Evolutionary conservation across 2,888 invertebrate species (phyloP), one percentile per base, ranked within the genome.

Genomic region (Netelia melanura): DNA sequence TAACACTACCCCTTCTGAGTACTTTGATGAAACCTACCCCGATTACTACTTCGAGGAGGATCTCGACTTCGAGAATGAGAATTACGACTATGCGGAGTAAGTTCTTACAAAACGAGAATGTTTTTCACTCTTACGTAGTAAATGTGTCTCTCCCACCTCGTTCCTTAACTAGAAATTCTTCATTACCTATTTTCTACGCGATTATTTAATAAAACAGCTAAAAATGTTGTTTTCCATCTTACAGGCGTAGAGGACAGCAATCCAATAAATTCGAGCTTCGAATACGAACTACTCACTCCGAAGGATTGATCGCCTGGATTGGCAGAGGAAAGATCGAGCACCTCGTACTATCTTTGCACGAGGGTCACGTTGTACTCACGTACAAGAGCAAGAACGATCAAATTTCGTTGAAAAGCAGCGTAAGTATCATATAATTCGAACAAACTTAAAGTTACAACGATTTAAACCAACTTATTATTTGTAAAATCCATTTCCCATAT

Each of bases 241-340:
- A 75, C 87, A 94, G 93, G 84, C 91, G 93, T 64, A 90, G 91
- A 81, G 93, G 92, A 81, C 93, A 93, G 70, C 93, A 93, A 67
- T 93, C 93, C 76, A 94, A 94, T 86, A 94, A 93, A 87, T 93
- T 94, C 83, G 93, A 94, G 81, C 87, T 94, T 67, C 90, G 91
- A 82, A 83, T 94, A 85, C 91, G 93, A 72, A 93, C 93, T 11
- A 91, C 90, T 48, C 91, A 93, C 88, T 86, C 92, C 25, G 92
- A 92, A 56, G 94, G 94, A 30, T 89, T 94, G 75, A 92, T 94
- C 68, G 93, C 93, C 1, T 94, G 94, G 93, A 90, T 93, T 77
- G 94, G 94, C 82, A 89, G 92, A 86, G 93, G 93, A 25, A 93
- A 93, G 80, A 85, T 91, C 54, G 93, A 94, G 81, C 92, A 93